Evolutionary conservation across 2,888 invertebrate genomes (phyloP), one percentile per base, ranked within the genome.

Genomic region (Thereva unica): DNA sequence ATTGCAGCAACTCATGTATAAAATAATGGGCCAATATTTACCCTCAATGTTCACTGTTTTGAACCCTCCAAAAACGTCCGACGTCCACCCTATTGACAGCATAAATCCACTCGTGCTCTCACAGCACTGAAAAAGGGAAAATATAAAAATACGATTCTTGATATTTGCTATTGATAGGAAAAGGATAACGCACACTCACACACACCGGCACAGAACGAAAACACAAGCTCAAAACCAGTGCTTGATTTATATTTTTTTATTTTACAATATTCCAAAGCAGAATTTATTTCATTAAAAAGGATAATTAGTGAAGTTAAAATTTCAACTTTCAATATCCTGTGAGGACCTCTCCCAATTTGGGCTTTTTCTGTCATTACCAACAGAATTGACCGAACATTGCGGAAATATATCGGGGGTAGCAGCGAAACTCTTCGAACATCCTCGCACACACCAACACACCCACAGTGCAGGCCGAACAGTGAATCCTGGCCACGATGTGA

Each of bases 21-120:
- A 77, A 76, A 75, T 74, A 76, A 76, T 75, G 74, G 74, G 72
- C 72, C 75, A 74, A 75, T 75, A 76, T 76, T 75, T 76, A 76
- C 74, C 73, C 73, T 72, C 73, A 71, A 72, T 65, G 52, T 70
- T 71, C 71, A 70, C 52, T 66, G 68, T 68, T 68, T 68, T 63
- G 66, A 68, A 71, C 70, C 69, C 71, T 70, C 49, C 56, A 49
- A 53, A 57, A 59, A 49, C 64, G 40, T 56, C 55, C 54, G 66
- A 64, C 64, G 61, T 61, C 61, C 61, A 50, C 50, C 61, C 61
- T 61, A 61, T 61, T 61, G 61, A 61, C 42, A 45, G 61, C 61
- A 61, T 61, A 61, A 61, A 61, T 61, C 61, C 61, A 61, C 61
- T 61, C 49, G 61, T 49, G 49, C 50, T 47, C 50, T 61, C 50